Evolutionary conservation across 2,113 vertebrate species (phyloP).

Genomic region (Bettongia penicillata): DNA sequence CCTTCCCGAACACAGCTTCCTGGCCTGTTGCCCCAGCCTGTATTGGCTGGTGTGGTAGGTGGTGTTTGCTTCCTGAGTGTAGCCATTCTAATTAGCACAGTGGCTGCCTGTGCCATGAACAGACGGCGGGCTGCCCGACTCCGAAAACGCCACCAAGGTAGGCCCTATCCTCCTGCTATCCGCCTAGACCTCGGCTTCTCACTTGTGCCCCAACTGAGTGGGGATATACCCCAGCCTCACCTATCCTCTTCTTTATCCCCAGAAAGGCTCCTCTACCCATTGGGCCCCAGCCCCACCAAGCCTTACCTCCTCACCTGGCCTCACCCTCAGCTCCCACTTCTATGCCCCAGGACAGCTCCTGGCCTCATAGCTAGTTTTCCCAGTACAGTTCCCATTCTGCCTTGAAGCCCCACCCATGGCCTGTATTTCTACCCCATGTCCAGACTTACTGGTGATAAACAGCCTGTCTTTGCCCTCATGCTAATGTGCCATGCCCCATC

Average conservation of each 20-base stretch:
- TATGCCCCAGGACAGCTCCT: not conserved
- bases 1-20: conserved; percentile 89
- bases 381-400: not conserved
- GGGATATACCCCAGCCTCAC: not conserved
- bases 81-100: conserved; percentile 91
- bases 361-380: not conserved
- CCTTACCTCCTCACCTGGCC: not conserved
- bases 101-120: conserved; percentile 92
- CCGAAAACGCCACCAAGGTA: conserved; percentile 83
- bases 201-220: not conserved
- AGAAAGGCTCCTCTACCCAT: not conserved
- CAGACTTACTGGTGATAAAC: not conserved
- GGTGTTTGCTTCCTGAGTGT: conserved; percentile 94
- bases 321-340: not conserved
- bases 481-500: not conserved
- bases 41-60: conserved; percentile 92
- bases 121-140: conserved; percentile 82
- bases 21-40: conserved; percentile 89
- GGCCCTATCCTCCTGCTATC: not conserved
- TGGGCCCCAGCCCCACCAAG: not conserved
- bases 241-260: not conserved
- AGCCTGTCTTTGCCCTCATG: not conserved
- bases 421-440: not conserved
- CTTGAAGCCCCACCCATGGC: not conserved
- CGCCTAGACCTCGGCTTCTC: not conserved